Conservation (phyloP, 2,113 vertebrate species). For the Ceyx margarethae region DNA sequence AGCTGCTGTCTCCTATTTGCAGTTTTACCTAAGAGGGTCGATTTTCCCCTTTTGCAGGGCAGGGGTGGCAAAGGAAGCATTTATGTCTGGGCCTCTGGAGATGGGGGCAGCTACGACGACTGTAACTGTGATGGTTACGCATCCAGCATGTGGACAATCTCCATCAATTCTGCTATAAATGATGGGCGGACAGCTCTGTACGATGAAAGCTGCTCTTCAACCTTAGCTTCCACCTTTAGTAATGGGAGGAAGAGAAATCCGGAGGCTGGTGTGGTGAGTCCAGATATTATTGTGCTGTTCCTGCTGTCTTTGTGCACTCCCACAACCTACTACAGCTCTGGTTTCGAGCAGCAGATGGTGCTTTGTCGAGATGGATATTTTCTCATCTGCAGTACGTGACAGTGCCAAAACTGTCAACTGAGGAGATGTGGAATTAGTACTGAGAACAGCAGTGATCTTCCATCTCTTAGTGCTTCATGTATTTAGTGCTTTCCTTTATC, state of each 20-base stretch:
- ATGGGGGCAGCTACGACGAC: conserved; percentile 97
- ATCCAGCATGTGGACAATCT: conserved; percentile 99
- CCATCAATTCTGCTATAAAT: conserved; percentile 98
- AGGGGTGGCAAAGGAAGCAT: conserved; percentile 96
- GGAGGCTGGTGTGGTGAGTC: conserved; percentile 93
- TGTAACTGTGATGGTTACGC: conserved; percentile 98
- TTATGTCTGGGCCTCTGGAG: conserved; percentile 98
- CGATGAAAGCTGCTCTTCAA: conserved; percentile 98
- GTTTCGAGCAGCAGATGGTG: background rate
- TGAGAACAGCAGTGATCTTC: background rate
- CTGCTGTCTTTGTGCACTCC: background rate
- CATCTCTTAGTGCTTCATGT: background rate
- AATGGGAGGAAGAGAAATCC: conserved; percentile 97
- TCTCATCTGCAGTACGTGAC: background rate
- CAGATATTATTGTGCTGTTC: background rate
- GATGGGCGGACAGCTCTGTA: conserved; percentile 95
- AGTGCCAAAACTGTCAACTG: background rate
- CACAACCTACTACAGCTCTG: background rate
- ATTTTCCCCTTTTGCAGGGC: conserved; percentile 75
- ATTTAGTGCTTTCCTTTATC: background rate
- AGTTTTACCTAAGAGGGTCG: background rate
- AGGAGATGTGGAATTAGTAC: background rate
- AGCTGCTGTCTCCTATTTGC: background rate
- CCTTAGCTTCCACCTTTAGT: conserved; percentile 96
- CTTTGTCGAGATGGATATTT: background rate